phyloP scores from a whole-genome alignment of 2,113 vertebrate genomes.

The Axis porcinus region DNA sequence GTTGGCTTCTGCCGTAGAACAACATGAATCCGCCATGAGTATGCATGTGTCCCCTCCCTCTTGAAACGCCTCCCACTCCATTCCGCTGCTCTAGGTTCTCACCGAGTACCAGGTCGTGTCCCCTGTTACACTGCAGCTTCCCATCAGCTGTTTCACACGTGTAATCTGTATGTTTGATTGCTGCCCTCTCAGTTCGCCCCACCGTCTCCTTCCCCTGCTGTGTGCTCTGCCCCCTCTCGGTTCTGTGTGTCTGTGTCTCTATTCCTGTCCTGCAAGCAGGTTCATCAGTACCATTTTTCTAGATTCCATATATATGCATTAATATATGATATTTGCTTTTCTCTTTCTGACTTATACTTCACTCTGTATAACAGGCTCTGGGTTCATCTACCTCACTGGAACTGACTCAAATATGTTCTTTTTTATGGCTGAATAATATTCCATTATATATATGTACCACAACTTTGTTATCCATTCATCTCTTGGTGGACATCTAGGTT shows the following conservation, averaged over 20 bases:
- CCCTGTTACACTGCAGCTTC: neutral
- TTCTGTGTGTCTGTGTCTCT: neutral
- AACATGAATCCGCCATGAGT: neutral
- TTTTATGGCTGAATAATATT: neutral
- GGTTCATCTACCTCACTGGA: neutral
- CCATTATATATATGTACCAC: neutral
- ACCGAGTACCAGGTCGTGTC: neutral
- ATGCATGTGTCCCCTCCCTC: neutral
- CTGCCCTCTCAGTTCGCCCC: neutral
- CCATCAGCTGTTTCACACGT: rapidly evolving
- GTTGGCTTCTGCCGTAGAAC: neutral
- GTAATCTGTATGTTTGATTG: neutral
- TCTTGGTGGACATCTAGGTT: neutral
- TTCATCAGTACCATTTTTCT: neutral
- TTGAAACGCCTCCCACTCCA: neutral
- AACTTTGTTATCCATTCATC: neutral
- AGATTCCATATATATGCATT: neutral
- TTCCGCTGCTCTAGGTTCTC: neutral
- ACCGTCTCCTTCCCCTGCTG: neutral
- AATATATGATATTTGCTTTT: neutral
- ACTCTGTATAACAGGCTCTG: neutral
- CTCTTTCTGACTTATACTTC: neutral
- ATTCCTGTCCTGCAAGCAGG: neutral
- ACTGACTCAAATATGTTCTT: neutral
- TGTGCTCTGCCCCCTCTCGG: neutral